Evolutionary conservation across 2,797 vertebrate genomes (phyloP), one percentile per base, ranked within the genome.

Genomic region (Carduelis carduelis): DNA sequence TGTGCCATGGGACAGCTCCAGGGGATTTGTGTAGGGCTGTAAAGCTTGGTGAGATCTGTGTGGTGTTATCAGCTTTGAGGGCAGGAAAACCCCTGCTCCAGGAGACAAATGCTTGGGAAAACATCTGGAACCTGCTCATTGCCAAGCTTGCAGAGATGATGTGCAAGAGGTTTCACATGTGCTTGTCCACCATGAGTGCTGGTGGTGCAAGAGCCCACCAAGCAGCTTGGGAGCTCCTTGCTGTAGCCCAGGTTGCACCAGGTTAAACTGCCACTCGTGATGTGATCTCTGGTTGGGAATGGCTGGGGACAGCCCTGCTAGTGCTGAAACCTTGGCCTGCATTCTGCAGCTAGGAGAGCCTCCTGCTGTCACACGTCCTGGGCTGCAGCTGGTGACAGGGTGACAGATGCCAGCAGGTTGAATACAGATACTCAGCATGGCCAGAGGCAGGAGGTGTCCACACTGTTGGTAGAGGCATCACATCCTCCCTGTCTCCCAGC

Each of bases 341-440:
- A 28, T 57, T 26, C 70, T 76, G 47, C 35, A 47, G 30, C 35
- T 11, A 32, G 37, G 32, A 79, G 74, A 92, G 41, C 34, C 59
- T 89, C 69, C 89, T 57, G 55, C 91, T 94, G 64, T 46, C 72
- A 49, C 87, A 75, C 55, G 78, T 85, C 85, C 60, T 3, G 22
- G 74, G 86, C 49, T 85, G 83, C 26, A 83, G 83, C 88, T 91
- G 68, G 69, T 79, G 87, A 68, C 77, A 80, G 78, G 87, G 87
- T 74, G 89, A 82, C 37, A 75, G 89, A 78, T 68, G 44, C 57
- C 13, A 56, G 60, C 43, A 84, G 35, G 49, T 83, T 49, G 35
- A 35, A n/a, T 26, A 32, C n/a, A 32, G 66, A 75, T 78, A 12
- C 30, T 64, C 43, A 8, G 14, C 49, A 8, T 70, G 66, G 43